Base-by-base conservation (phyloP, 2,113 vertebrate genomes). In the Antigone vipio region DNA sequence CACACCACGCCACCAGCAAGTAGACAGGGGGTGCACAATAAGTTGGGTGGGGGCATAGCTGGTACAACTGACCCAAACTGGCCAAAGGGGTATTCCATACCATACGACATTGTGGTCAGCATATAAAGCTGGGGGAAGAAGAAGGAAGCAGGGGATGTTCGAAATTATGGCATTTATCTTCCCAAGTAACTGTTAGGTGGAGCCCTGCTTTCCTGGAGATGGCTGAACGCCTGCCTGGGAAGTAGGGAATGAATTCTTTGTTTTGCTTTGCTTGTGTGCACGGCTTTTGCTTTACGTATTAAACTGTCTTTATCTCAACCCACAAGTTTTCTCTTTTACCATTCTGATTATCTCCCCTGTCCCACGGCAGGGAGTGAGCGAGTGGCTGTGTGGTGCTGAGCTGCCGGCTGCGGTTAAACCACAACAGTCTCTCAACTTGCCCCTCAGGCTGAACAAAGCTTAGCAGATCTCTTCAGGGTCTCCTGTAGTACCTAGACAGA, bases 311-410 rank as follows among this genome's bases (percentile, higher is more conserved):
- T 55, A 15, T 42, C 11, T 47, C 40, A 60, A 34, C 1, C 11
- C 5, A 6, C 1, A 3, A 15, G 6, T 72, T 80, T 76, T 76
- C 27, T 63, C 27, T 59, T 63, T n/a, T 29, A 69, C 15, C 19
- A 9, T 71, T 71, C 56, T 18, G 34, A 1, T n/a, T 72, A 29
- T 74, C 14, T 47, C 5, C 4, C 5, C 0, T 3, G 12, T 22
- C 8, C 21, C 14, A 16, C 0, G 4, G 6, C 3, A 3, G 15
- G 9, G 38, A 38, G 5, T 7, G 20, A 64, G 10, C 1, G 1
- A 66, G 6, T 1, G 0, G 5, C 53, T 38, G 15, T 6, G 10
- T 40, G 4, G 20, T 3, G 26, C 16, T 76, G 45, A 76, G 27
- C 15, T 87, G 24, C 22, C 1, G 0, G 6, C 2, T 1, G 6